Percentiles rank a stretch among this genome's conserved stretches.
Evolutionary conservation across 2,797 vertebrate species (phyloP).

Genomic region (Falco cherrug): DNA sequence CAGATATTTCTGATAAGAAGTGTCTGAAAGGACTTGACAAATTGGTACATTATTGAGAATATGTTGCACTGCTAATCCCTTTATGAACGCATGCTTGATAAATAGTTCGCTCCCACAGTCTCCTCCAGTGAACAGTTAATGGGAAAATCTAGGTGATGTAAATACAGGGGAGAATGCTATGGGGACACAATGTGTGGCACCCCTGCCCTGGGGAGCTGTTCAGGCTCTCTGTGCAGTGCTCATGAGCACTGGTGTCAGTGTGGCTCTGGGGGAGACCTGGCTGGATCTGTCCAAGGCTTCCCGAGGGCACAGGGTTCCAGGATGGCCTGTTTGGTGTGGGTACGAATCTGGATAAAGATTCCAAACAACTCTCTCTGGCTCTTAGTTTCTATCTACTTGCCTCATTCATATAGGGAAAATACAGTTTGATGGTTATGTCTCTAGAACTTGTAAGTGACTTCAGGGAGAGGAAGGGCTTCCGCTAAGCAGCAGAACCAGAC

Average conservation of each 20-base stretch:
- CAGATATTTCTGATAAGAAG: neutral
- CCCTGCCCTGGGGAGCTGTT: neutral
- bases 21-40: neutral
- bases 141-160: neutral
- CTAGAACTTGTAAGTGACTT: neutral
- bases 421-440: neutral
- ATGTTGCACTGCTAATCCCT: neutral
- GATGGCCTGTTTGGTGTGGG: neutral
- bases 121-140: neutral
- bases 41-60: neutral
- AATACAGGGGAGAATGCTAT: neutral
- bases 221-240: fast-evolving
- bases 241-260: neutral
- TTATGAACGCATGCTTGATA: neutral
- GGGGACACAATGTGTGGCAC: neutral
- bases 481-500: neutral
- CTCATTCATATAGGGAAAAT: neutral
- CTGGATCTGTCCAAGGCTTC: neutral
- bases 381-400: neutral
- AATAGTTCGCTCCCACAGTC: neutral
- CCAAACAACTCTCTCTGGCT: neutral
- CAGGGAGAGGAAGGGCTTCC: neutral
- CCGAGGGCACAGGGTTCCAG: fast-evolving
- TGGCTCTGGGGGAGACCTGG: no score
- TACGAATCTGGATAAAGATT: neutral